A percentile compares a stretch with the other conserved stretches of the same genome.
phyloP scores from a whole-genome alignment of 2,888 invertebrate species.

The Apoderus coryli region DNA sequence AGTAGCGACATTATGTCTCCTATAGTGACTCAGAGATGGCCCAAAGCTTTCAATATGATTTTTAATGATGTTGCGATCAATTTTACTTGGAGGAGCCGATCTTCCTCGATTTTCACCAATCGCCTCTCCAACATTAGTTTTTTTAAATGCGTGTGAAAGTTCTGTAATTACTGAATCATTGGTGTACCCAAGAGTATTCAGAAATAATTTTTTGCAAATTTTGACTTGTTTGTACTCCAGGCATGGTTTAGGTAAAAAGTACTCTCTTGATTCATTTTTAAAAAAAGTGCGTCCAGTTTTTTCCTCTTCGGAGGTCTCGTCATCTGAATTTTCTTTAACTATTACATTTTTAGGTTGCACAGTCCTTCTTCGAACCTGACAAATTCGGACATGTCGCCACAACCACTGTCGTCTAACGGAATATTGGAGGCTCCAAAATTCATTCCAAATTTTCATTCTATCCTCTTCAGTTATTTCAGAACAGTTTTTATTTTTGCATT shows the following conservation, averaged over 20 bases:
- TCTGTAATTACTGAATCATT: constrained; percentile 9
- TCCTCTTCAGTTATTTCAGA: constrained; percentile 6
- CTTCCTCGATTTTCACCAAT: constrained; percentile 10
- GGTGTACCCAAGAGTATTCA: constrained; percentile 9
- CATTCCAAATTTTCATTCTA: constrained; percentile 8
- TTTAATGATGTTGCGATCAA: constrained; percentile 8
- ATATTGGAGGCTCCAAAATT: constrained; percentile 3
- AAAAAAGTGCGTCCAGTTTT: constrained; percentile 5
- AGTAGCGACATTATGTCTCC: constrained; percentile 10
- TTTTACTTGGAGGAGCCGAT: constrained; percentile 9
- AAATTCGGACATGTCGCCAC: constrained; percentile 7
- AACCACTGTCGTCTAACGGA: constrained; percentile 9
- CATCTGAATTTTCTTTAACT: background rate
- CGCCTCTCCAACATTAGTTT: constrained; percentile 8
- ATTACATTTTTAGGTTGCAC: constrained; percentile 5
- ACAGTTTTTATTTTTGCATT: constrained; percentile 6
- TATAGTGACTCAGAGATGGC: constrained; percentile 8
- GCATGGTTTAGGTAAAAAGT: constrained; percentile 9
- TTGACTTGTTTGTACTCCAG: constrained; percentile 6
- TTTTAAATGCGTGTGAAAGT: constrained; percentile 9
- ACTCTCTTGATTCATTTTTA: constrained; percentile 9
- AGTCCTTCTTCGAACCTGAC: constrained; percentile 7
- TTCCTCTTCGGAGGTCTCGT: constrained; percentile 5
- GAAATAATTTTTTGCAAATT: constrained; percentile 9
- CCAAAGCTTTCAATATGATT: constrained; percentile 11